Percentiles rank a stretch among this genome's conserved stretches.
Conservation (phyloP, 2,113 vertebrate species). For the Bubo blakistoni region DNA sequence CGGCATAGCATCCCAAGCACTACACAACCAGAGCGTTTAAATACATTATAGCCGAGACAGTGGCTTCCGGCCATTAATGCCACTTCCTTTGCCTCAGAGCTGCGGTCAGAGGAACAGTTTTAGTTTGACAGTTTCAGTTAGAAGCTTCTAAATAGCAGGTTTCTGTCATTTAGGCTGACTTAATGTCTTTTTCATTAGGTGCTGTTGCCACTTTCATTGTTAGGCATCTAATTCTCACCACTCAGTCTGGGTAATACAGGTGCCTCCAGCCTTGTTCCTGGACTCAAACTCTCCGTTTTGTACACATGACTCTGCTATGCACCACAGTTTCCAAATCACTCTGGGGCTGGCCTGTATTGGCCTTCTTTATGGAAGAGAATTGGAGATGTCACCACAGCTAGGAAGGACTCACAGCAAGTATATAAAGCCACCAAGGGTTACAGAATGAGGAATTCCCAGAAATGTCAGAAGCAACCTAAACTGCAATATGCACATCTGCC, state of each 20-base stretch:
- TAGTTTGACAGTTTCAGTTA: not conserved
- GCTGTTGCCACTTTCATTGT: not conserved
- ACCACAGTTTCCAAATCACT: not conserved
- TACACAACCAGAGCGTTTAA: not conserved
- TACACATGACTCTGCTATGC: not conserved
- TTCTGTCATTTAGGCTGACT: not conserved
- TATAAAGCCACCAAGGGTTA: not conserved
- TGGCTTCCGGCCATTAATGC: not conserved
- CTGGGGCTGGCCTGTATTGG: not conserved
- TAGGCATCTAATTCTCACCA: not conserved
- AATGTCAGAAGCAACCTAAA: not conserved
- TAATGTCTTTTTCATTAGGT: not conserved
- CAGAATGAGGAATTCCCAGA: not conserved
- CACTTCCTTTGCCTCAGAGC: not conserved
- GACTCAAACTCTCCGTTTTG: not conserved
- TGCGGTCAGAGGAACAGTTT: accelerated
- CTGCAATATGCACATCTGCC: not conserved
- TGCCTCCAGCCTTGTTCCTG: not conserved
- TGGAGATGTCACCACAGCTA: not conserved
- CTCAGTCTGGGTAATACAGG: not conserved
- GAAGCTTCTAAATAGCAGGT: not conserved
- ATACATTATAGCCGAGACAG: not conserved
- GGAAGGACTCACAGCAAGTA: not conserved
- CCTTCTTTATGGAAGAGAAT: not conserved
- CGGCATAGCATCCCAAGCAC: not conserved